Base-by-base conservation (phyloP, 1,140 invertebrate genomes). In the Brachionus sp. region DNA sequence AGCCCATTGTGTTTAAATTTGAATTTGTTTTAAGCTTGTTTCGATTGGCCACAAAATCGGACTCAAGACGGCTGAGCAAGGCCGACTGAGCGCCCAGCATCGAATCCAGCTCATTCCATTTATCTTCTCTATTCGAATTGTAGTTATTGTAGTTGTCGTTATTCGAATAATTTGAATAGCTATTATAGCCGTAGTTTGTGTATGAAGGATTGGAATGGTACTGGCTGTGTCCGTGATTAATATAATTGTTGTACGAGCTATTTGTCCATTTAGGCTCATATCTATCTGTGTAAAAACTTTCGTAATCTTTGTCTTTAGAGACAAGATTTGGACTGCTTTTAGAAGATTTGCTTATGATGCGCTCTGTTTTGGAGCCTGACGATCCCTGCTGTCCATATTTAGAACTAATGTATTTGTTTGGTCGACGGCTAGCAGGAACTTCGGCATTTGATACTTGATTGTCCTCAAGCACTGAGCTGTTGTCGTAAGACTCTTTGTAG, bases 81-180 rank as follows among this genome's bases (percentile, higher is more conserved):
- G 77, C 77, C 50, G 77, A 80, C 25, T 80, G 77, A 13, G 77
- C 77, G 39, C 77, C 77, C 19, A 80, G 25, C 77, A 80, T 80
- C 19, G 77, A 80, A n/a, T 80, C 77, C 29, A 80, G 7, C 16
- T 80, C 77, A 42, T 80, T 80, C 77, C 77, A 80, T 66, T 80
- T 80, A 23, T 80, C 77, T 16, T 80, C 77, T 66, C 77, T 39
- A 66, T 80, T 80, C 62, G 77, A 64, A 44, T 64, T 80, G n/a
- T 80, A 80, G 44, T 75, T n/a, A 33, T 39, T 39, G 37, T 70
- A 70, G 37, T 33, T 70, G 13, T 70, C 37, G 37, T n/a, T 70
- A 39, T 42, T 70, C 6, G 42, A 23, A 75, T 75, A 75, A 39
- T n/a, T 80, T 23, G 77, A 39, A 80, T 66, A 57, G 19, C 73